These are phyloP conservation scores for Barbus barbus DNA, from an alignment of 2,113 vertebrate genomes.

Conservation along the genomic window DNA sequence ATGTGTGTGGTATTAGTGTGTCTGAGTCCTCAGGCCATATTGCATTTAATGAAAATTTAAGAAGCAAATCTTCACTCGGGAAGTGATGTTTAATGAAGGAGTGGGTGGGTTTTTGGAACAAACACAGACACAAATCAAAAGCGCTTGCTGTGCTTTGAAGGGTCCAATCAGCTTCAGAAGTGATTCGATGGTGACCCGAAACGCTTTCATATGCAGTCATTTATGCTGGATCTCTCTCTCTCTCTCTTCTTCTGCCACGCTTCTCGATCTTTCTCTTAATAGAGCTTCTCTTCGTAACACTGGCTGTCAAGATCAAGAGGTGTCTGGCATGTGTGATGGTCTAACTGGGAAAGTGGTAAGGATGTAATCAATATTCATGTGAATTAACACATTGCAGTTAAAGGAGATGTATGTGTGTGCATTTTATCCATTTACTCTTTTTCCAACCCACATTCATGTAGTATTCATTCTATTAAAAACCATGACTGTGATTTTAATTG, in stretches of 20 bases:
- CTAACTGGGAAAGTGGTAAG: constrained; percentile 18
- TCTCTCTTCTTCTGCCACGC: constrained; percentile 8
- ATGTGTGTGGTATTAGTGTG: not conserved
- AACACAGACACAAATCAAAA: constrained; percentile 16
- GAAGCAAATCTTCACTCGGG: constrained; percentile 18
- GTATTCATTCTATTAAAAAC: too few species aligned
- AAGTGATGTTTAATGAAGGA: constrained; percentile 21
- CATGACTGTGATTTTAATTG: not conserved
- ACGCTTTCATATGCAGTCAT: constrained; percentile 6
- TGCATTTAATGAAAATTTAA: constrained; percentile 38
- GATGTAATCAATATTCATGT: constrained; percentile 13
- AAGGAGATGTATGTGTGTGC: not conserved
- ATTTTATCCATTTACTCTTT: not conserved
- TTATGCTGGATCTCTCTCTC: not conserved
- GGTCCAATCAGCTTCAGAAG: constrained; percentile 26
- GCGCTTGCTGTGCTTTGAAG: constrained; percentile 24
- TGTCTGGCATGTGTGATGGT: constrained; percentile 28
- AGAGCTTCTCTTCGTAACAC: not conserved
- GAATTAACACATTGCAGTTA: not conserved
- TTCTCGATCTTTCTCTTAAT: not conserved
- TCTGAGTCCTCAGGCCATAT: not conserved
- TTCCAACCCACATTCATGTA: not conserved
- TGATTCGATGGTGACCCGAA: not conserved
- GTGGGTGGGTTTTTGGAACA: constrained; percentile 16
- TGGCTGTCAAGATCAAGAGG: not conserved